phyloP scores from a whole-genome alignment of 2,888 invertebrate species.

The Acrobasis repandana region DNA sequence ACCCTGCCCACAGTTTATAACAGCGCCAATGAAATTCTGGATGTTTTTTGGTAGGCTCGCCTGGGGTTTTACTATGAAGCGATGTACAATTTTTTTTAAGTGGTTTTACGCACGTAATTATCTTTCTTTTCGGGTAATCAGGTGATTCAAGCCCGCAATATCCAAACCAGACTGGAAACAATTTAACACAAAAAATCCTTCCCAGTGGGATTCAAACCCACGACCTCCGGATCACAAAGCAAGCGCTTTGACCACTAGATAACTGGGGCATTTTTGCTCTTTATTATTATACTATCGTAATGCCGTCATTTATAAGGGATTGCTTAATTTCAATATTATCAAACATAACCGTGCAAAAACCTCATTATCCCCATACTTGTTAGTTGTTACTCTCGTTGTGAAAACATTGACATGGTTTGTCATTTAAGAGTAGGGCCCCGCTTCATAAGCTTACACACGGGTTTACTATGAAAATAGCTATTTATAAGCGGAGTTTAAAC shows the following conservation, averaged over 20 bases:
- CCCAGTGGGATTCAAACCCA: no score
- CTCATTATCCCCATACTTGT: not conserved
- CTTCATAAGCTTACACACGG: constrained; percentile 13
- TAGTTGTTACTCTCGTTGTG: not conserved
- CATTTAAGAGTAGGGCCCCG: constrained; percentile 2
- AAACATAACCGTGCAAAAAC: not conserved
- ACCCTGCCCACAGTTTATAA: constrained; percentile 40
- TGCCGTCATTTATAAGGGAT: no score
- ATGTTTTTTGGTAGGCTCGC: not conserved
- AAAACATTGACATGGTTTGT: not conserved
- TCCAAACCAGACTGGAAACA: no score
- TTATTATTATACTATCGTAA: no score
- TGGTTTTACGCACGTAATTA: no score
- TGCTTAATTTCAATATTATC: not conserved
- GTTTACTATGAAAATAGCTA: constrained; percentile 21
- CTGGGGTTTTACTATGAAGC: not conserved
- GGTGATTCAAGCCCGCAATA: no score
- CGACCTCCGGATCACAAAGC: no score
- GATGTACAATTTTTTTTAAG: no score
- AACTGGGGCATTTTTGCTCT: no score
- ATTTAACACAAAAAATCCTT: no score
- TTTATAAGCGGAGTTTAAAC: constrained; percentile 20
- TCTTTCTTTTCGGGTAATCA: no score
- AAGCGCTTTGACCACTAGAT: no score
- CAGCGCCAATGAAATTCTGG: constrained; percentile 6